Evolutionary conservation across 1,140 invertebrate genomes (phyloP).

Genomic region (Frieseomelitta varia): DNA sequence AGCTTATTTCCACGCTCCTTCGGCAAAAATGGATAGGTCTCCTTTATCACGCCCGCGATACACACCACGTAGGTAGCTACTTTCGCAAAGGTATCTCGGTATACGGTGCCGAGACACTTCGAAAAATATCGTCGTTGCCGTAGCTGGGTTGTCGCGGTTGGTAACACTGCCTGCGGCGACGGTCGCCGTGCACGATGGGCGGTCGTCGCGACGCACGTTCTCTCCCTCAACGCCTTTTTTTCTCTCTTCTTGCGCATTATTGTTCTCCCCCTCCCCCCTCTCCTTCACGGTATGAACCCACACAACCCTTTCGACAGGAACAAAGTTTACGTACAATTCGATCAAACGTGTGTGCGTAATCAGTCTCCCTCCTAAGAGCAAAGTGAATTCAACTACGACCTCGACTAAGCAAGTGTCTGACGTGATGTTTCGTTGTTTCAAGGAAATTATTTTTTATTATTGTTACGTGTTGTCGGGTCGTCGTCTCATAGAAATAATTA

Average conservation of each 20-base stretch:
- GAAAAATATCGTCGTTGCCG: conserved; percentile 67
- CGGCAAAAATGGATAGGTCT: conserved; percentile 70
- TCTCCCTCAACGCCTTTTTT: conserved; percentile 44
- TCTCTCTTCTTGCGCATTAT: not conserved
- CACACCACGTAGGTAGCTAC: conserved; percentile 61
- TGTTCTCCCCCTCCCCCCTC: not conserved
- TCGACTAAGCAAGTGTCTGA: no score
- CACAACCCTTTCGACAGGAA: conserved; percentile 14
- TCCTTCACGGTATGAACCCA: conserved; percentile 2
- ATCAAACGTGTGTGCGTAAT: not conserved
- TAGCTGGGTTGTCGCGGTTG: conserved; percentile 31
- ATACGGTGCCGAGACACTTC: conserved; percentile 55
- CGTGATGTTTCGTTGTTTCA: no score
- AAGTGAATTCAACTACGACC: no score
- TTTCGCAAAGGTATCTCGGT: conserved; percentile 62
- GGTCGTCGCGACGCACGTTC: conserved; percentile 62
- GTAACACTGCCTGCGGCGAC: conserved; percentile 43
- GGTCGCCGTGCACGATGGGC: conserved; percentile 58
- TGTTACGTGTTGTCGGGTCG: no score
- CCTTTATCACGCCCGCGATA: conserved; percentile 73
- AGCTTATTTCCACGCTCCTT: conserved; percentile 74
- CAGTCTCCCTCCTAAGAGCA: not conserved
- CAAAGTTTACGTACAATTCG: conserved; percentile 24
- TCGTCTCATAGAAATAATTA: no score
- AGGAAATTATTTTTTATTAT: no score